phyloP scores from a whole-genome alignment of 2,113 vertebrate species.

The Seriola dumerili region DNA sequence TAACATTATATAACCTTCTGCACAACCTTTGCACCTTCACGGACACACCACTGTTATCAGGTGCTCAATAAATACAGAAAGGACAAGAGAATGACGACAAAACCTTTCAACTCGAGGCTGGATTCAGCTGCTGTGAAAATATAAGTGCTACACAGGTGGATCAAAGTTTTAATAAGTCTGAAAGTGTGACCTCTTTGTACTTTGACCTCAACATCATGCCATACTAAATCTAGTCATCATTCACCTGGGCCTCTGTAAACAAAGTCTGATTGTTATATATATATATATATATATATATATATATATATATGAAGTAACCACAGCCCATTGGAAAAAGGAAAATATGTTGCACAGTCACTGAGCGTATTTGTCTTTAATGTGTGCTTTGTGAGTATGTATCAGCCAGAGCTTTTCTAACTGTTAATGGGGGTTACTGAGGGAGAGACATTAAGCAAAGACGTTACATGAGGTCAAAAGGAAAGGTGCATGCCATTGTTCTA shows the following conservation, averaged over 20 bases:
- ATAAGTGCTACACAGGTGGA: conserved; percentile 25
- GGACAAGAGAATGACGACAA: not conserved
- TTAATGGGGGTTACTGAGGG: not conserved
- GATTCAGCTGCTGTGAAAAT: conserved; percentile 26
- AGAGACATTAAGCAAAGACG: not conserved
- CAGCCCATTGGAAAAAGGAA: not conserved
- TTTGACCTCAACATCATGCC: conserved; percentile 44
- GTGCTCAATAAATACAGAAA: not conserved
- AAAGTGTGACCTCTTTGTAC: conserved; percentile 40
- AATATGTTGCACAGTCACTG: not conserved
- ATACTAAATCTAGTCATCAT: conserved; percentile 13
- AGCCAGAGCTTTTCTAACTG: not conserved
- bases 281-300: not conserved
- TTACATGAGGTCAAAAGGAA: not conserved
- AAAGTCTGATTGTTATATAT: not conserved
- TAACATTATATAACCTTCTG: not conserved
- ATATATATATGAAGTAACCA: not conserved
- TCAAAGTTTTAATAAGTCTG: conserved; percentile 47
- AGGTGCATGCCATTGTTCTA: not conserved
- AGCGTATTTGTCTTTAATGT: conserved; percentile 2
- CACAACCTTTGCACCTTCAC: conserved; percentile 15
- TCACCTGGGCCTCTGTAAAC: not conserved
- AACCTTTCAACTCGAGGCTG: conserved; percentile 15
- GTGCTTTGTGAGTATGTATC: conserved; percentile 10
- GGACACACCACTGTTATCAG: not conserved